Evolutionary conservation across 1,140 invertebrate genomes (phyloP).

Genomic region (Micrasema minimum): DNA sequence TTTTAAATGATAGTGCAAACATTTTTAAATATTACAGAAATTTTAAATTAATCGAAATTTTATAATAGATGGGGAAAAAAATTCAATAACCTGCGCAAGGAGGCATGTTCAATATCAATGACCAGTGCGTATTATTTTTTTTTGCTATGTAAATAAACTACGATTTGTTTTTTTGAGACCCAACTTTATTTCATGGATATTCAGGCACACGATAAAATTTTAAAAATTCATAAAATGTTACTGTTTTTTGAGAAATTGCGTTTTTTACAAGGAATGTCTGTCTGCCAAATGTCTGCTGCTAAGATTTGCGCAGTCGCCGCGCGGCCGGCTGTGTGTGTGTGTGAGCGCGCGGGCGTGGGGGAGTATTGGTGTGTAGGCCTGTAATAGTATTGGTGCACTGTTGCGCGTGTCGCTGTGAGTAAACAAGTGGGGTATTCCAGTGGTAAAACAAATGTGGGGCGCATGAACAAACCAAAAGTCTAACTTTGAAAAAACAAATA

Average conservation of each 20-base stretch:
- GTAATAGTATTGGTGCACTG: constrained; percentile 7
- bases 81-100: not conserved
- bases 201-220: constrained; percentile 34
- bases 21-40: constrained; percentile 1
- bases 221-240: constrained; percentile 46
- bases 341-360: not conserved
- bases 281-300: constrained; percentile 2
- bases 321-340: not conserved
- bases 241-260: constrained; percentile 14
- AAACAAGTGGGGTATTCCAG: constrained; percentile 8
- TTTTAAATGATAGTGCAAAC: not conserved
- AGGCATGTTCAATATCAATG: not conserved
- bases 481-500: too few relatives aligned
- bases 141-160: constrained; percentile 15
- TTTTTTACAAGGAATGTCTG: constrained; percentile 22
- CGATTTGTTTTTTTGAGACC: constrained; percentile 1
- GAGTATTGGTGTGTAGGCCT: not conserved
- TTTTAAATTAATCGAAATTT: constrained; percentile 18
- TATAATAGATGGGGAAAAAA: constrained; percentile 1
- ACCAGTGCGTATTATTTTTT: constrained; percentile 52
- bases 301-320: constrained; percentile 7
- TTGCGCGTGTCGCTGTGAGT: too few relatives aligned
- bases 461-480: too few relatives aligned
- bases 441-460: constrained; percentile 5
- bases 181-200: not conserved